Evolutionary conservation across 2,113 vertebrate genomes (phyloP).

Genomic region (Channa argus): DNA sequence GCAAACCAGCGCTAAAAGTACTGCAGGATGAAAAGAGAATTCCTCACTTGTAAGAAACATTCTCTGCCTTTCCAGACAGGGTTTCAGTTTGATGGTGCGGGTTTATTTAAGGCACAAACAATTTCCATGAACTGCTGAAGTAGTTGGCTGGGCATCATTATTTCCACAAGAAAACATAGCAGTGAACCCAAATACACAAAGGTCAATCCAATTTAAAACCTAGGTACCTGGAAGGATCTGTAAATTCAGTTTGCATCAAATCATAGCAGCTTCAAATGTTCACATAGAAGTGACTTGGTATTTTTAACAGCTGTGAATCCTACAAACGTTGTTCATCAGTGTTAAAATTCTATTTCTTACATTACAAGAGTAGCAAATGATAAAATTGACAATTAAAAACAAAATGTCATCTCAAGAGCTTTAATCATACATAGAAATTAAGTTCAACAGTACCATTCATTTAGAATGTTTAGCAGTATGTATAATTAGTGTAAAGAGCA

Average conservation of each 20-base stretch:
- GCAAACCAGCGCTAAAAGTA: not conserved
- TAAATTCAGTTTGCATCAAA: conserved; percentile 20
- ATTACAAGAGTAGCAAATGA: conserved; percentile 27
- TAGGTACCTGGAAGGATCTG: conserved; percentile 1
- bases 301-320: not conserved
- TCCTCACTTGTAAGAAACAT: not conserved
- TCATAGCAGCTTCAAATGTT: not conserved
- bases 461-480: conserved; percentile 80
- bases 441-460: conserved; percentile 84
- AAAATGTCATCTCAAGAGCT: conserved; percentile 79
- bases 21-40: not conserved
- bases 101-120: conserved; percentile 62
- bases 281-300: not conserved
- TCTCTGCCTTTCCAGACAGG: conserved; percentile 7
- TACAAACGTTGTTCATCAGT: not conserved
- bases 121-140: conserved; percentile 25
- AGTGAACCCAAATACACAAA: conserved; percentile 22
- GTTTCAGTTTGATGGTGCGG: conserved; percentile 30
- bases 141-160: not conserved
- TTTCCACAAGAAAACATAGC: conserved; percentile 27
- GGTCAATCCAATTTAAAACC: not conserved
- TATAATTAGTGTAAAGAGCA: conserved; percentile 83
- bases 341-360: not conserved
- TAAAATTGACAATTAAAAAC: conserved; percentile 59
- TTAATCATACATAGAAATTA: conserved; percentile 86